Conservation (phyloP, 2,888 invertebrate species). For the Drosophila pseudotalamancana region DNA sequence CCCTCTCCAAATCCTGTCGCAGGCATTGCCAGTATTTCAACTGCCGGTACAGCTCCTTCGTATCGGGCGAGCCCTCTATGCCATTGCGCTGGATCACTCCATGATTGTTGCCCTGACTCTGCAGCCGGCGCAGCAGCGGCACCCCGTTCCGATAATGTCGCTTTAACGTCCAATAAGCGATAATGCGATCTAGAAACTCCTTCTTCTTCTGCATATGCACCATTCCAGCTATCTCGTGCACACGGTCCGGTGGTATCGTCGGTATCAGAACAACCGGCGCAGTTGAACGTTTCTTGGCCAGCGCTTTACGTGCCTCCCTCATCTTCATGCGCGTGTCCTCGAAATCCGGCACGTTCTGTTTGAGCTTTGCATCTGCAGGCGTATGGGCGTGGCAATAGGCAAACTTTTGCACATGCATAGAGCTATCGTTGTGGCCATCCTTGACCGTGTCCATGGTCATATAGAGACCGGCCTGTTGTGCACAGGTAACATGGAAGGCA, state of each 20-base stretch:
- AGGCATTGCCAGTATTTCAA: conserved; percentile 97
- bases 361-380: conserved; percentile 82
- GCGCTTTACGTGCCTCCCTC: conserved; percentile 93
- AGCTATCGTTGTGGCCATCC: conserved; percentile 86
- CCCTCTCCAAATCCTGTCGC: conserved; percentile 96
- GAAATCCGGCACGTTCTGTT: conserved; percentile 85
- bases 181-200: conserved; percentile 93
- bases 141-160: conserved; percentile 97
- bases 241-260: conserved; percentile 94
- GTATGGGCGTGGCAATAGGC: conserved; percentile 98
- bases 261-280: conserved; percentile 97
- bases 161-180: conserved; percentile 99
- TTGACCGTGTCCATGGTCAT: conserved; percentile 98
- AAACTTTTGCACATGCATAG: conserved; percentile 95
- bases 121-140: conserved; percentile 93
- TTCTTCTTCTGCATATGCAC: conserved; percentile 91
- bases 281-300: conserved; percentile 95
- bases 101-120: conserved; percentile 86
- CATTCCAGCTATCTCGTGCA: conserved; percentile 93
- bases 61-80: conserved; percentile 87
- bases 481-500: conserved; percentile 99
- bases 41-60: conserved; percentile 92
- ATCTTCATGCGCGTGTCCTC: conserved; percentile 92
- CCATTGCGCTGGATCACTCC: conserved; percentile 86
- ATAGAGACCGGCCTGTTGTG: conserved; percentile 95